Evolutionary conservation across 2,797 vertebrate genomes (phyloP).

Genomic region (Gymnothorax reevesii): DNA sequence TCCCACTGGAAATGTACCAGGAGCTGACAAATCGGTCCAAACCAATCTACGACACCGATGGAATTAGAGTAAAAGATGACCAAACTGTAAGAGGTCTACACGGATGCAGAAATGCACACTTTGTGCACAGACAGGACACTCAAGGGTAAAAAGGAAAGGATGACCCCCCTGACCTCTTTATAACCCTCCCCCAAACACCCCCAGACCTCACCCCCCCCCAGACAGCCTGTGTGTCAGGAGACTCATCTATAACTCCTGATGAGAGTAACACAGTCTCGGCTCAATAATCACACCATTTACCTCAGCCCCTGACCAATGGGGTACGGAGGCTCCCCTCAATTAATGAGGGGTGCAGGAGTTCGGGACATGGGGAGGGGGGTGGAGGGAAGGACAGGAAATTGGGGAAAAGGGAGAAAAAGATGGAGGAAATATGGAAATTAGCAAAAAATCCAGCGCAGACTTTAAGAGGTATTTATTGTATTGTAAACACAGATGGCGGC

Average conservation of each 20-base stretch:
- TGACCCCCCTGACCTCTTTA: constrained; percentile 55
- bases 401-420: background rate
- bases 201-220: constrained; percentile 40
- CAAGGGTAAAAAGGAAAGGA: background rate
- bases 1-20: constrained; percentile 13
- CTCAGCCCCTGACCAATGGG: constrained; percentile 84
- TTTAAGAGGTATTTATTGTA: no score
- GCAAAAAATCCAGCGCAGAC: no score
- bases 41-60: background rate
- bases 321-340: constrained; percentile 59
- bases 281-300: constrained; percentile 93
- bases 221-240: constrained; percentile 59
- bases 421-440: background rate
- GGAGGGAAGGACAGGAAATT: constrained; percentile 7
- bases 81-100: background rate
- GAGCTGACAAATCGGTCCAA: background rate
- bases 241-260: constrained; percentile 87
- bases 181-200: constrained; percentile 61
- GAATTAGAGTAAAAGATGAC: background rate
- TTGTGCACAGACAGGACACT: constrained; percentile 14
- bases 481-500: no score
- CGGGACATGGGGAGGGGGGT: constrained; percentile 53
- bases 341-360: constrained; percentile 74
- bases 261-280: constrained; percentile 88
- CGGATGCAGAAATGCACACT: constrained; percentile 17